phyloP scores from a whole-genome alignment of 2,888 invertebrate genomes.

The Conistra vaccinii region DNA sequence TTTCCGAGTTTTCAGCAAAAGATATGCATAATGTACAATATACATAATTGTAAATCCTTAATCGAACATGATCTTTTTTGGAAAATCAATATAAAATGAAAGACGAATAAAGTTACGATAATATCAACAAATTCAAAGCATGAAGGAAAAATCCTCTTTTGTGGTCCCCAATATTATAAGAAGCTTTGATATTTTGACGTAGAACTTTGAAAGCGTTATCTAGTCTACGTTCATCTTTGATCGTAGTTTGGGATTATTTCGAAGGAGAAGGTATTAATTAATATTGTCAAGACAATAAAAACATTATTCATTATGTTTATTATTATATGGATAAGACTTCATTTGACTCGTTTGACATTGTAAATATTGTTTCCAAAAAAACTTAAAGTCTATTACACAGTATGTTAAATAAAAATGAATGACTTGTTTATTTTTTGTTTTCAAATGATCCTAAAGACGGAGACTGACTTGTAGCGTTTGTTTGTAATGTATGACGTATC shows the following conservation, averaged over 20 bases:
- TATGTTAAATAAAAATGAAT: background rate
- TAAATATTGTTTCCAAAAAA: background rate
- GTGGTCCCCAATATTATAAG: slow-evolving; percentile 26
- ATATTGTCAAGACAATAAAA: background rate
- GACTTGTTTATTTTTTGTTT: background rate
- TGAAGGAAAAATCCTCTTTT: background rate
- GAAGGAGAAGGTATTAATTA: background rate
- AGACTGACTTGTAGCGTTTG: no score
- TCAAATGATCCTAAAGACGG: no score
- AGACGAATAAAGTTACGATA: slow-evolving; percentile 1
- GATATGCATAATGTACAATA: background rate
- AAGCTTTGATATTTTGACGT: slow-evolving; percentile 53
- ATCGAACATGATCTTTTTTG: background rate
- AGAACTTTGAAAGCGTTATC: slow-evolving; percentile 49
- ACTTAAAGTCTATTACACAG: background rate
- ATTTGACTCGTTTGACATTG: background rate
- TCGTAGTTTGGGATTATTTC: slow-evolving; percentile 4
- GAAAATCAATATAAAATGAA: background rate
- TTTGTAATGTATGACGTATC: no score
- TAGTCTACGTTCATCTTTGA: slow-evolving; percentile 20
- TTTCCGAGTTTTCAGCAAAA: background rate
- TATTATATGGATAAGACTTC: background rate
- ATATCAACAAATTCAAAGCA: slow-evolving; percentile 14
- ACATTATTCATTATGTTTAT: background rate
- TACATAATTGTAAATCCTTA: background rate